Evolutionary conservation across 2,888 invertebrate genomes (phyloP), one percentile per base, ranked within the genome.

Genomic region (Trissolcus japonicus): DNA sequence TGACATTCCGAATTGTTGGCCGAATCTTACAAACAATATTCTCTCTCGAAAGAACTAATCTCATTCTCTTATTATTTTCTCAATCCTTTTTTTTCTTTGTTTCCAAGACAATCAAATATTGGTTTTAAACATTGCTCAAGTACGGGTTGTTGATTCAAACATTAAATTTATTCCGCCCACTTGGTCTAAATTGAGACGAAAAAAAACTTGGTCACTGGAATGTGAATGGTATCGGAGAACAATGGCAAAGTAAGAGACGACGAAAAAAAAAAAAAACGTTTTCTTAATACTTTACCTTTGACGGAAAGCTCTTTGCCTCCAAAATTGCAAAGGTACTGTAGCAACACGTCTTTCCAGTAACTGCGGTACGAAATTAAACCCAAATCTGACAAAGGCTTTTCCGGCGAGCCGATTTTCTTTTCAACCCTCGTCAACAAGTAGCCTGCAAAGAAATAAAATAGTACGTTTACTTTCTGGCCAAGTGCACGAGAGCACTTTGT

Each of bases 331-430:
- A 99, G 91, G 86, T 98, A 95, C 85, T 96, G 95, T 67, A 99
- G 91, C 6, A 99, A 91, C 0, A 98, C 97, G 89, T 98, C 97
- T 89, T 98, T 98, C 99, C 99, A 99, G 90, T 99, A 99, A 57
- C 97, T 98, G 29, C 99, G 93, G 91, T 99, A 99, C 16, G 98
- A 98, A 86, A 99, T 96, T 66, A 99, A 92, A 13, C 99, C 99
- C 74, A 99, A 92, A 90, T 99, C 99, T 56, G 98, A 98, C 46
- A 99, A 91, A 0, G 99, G 99, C 83, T 98, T 98, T 90, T 99
- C 99, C 0, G 99, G 99, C 0, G 98, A 98, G n/a, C 99, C 99
- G 67, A 99, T 96, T 91, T 98, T 99, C 78, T 95, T 96, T 90
- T 99, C 99, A 50, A 95, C 95, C 86, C 96, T 93, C 76, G 98